Evolutionary conservation across 92 coral and sea anemone species (phyloP), one percentile per base, ranked within the genome.

Genomic region (Montipora capitata): DNA sequence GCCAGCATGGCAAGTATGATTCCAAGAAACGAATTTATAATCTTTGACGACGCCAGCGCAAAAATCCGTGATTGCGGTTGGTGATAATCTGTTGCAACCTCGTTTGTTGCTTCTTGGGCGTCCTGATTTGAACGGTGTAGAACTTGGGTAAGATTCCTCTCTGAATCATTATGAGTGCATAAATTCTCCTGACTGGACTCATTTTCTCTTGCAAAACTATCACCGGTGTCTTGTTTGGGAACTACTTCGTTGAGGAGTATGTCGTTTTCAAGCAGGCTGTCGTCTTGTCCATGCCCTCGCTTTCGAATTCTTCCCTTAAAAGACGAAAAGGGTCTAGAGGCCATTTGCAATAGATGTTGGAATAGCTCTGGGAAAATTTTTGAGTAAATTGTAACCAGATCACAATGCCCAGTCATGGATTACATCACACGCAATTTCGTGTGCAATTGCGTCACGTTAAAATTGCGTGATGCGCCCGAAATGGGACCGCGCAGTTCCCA

Each of bases 1-100:
- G 88, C n/a, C 42, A 87, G 40, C 40, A 91, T 45, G 12, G 88
- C 77, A 1, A 91, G 66, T 7, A 15, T 40, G 20, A 76, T 68
- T 12, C 89, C 89, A 0, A 85, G 15, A 15, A 70, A 63, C 11
- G 72, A 62, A 17, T 49, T 7, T 9, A 39, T 80, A 11, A 63
- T 63, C 9, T 10, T 45, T 9, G 49, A 44, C 10, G 51, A 48
- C 52, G 7, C 10, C 52, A 59, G 64, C 7, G 75, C 8, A n/a
- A 73, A 12, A 14, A 39, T 68, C 65, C 41, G 35, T 27, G 35
- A 27, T 27, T 27, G 35, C 35, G 35, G 35, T 27, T 27, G 35
- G 35, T 27, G 35, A 27, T 27, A 27, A 27, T 27, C 35, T 27
- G 35, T 27, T 27, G 35, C 35, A 27, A 27, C 35, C 35, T 27